Conservation (phyloP, 2,888 invertebrate species). For the Melanophora roralis region DNA sequence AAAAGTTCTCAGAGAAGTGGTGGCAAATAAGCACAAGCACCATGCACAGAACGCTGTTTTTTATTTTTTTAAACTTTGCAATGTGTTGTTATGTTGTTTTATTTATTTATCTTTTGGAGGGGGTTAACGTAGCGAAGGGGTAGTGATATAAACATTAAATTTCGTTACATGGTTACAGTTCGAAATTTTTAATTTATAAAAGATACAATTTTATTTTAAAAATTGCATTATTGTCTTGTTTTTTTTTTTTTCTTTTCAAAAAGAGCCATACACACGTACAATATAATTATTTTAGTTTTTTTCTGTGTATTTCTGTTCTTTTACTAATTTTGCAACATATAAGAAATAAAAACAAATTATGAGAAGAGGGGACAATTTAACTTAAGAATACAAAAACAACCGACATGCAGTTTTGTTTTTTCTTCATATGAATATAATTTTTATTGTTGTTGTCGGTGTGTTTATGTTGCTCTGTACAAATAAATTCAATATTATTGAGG, state of each 20-base stretch:
- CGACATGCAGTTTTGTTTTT: constrained; percentile 55
- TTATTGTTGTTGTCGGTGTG: constrained; percentile 20
- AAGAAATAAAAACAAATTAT: constrained; percentile 8
- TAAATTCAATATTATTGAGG: constrained; percentile 61
- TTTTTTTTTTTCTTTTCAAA: not conserved
- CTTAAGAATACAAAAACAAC: constrained; percentile 45
- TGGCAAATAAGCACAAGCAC: constrained; percentile 34
- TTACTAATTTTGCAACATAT: constrained; percentile 42
- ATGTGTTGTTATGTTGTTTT: constrained; percentile 43
- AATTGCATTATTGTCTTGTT: constrained; percentile 27
- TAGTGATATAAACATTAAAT: constrained; percentile 13
- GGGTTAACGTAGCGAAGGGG: not conserved
- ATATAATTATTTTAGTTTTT: constrained; percentile 15
- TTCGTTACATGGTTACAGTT: constrained; percentile 40
- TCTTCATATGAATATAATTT: constrained; percentile 28
- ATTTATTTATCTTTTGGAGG: constrained; percentile 17
- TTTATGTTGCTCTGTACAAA: constrained; percentile 45
- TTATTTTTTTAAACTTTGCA: constrained; percentile 55
- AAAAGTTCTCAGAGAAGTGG: constrained; percentile 22
- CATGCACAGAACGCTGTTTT: constrained; percentile 20
- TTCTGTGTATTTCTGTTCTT: constrained; percentile 29
- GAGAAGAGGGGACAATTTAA: constrained; percentile 44
- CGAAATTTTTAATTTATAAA: constrained; percentile 43
- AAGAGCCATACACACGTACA: not conserved
- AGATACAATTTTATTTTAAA: constrained; percentile 43